These are phyloP conservation scores for Upupa epops DNA, from an alignment of 2,113 vertebrate species.

Conservation along the genomic window DNA sequence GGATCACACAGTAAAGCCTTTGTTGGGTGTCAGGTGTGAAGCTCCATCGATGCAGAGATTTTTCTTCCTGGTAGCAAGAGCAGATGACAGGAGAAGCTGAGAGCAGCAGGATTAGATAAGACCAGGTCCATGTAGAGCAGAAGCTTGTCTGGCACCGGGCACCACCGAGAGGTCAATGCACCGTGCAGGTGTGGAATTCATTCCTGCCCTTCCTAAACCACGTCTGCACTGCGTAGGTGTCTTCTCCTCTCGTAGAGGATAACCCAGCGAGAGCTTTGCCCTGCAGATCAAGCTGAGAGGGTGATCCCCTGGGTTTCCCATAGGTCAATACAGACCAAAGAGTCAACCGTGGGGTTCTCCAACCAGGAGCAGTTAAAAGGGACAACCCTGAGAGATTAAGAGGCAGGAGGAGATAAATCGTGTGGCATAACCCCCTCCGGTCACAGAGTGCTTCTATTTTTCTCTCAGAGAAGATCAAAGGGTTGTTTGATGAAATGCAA, in stretches of 20 bases:
- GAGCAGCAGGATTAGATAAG: background rate
- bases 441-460: constrained; percentile 19
- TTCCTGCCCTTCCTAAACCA: background rate
- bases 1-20: background rate
- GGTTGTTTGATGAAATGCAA: constrained; percentile 49
- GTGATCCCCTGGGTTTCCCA: background rate
- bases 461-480: constrained; percentile 60
- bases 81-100: background rate
- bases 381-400: background rate
- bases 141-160: background rate
- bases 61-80: background rate
- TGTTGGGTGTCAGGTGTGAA: background rate
- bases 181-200: background rate
- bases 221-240: background rate
- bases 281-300: background rate
- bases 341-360: accelerated
- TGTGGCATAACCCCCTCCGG: background rate
- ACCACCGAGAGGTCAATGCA: background rate
- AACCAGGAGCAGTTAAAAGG: background rate
- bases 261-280: background rate
- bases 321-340: background rate
- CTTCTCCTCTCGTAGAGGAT: background rate
- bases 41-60: background rate
- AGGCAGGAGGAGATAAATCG: background rate
- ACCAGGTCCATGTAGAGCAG: background rate